Base-by-base conservation (phyloP, 2,888 invertebrate genomes). In the Charanyca ferruginea region DNA sequence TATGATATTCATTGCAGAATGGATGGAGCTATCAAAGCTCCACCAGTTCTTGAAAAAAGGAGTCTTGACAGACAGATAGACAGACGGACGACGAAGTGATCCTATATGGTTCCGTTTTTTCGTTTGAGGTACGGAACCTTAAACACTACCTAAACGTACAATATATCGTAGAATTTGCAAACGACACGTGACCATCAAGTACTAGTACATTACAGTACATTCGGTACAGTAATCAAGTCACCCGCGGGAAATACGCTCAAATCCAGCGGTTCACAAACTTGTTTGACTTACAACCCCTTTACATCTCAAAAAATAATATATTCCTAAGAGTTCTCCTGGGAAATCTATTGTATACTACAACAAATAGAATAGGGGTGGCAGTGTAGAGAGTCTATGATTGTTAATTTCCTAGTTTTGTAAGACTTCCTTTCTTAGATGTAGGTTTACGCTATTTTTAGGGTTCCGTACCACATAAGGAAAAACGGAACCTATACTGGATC, bases 211-310 rank as follows among this genome's bases (percentile, higher is more conserved):
- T 62, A 73, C 51, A 20, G 63, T 44, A 68, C 51, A 61, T 68
- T 75, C 53, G 28, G 48, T n/a, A 51, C 54, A 59, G 65, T 68
- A 73, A 83, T 80, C 82, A 84, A 85, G 82, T 61, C 69, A 55
- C 88, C 83, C 89, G 18, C 54, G 88, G 85, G 88, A 88, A 88
- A 88, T 88, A 84, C 79, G 77, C 76, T 81, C 60, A 70, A 67
- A 79, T 74, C 79, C 79, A 81, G 82, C 38, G 66, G 51, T 79
- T 79, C 76, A 75, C 82, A 80, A 79, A 79, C 75, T 81, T 74
- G 58, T 64, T 68, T 81, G 79, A 79, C 71, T 81, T 74, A 74
- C 74, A 61, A 79, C 65, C 79, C 62, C 65, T 48, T 47, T 41
- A 69, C 77, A 55, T 72, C 59, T 66, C 64, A 72, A 82, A 82